These are phyloP conservation scores for Pseudanteris insignis DNA, from an alignment of 2,888 invertebrate species.

Conservation along the genomic window DNA sequence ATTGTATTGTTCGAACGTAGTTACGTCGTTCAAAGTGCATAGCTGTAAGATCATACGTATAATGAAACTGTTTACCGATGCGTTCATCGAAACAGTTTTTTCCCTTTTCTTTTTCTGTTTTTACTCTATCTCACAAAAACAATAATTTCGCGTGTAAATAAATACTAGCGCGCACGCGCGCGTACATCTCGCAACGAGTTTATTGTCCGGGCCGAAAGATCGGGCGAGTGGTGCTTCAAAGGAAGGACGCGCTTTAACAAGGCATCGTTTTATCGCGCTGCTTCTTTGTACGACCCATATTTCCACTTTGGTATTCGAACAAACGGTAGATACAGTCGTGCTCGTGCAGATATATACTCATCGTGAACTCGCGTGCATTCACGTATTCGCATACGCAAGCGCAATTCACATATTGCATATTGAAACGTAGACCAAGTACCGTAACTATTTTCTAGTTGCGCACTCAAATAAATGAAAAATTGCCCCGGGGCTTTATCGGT, in stretches of 20 bases:
- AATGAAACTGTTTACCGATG: conserved; percentile 7
- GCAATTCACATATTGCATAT: conserved; percentile 37
- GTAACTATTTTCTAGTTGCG: conserved; percentile 41
- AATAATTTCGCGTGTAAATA: conserved; percentile 14
- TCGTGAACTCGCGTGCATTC: conserved; percentile 40
- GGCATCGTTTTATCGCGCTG: conserved; percentile 41
- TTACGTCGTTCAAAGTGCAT: not conserved
- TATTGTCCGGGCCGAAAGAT: conserved; percentile 30
- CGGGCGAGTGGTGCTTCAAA: conserved; percentile 13
- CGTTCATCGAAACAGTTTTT: conserved; percentile 15
- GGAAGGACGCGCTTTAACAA: conserved; percentile 33
- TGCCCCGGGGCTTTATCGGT: conserved; percentile 8
- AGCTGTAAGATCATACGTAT: conserved; percentile 1
- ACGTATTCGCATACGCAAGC: conserved; percentile 42
- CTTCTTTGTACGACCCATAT: conserved; percentile 44
- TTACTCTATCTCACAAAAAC: conserved; percentile 12
- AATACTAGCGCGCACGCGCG: not conserved
- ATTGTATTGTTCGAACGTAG: too few species aligned
- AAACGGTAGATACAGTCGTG: conserved; percentile 43
- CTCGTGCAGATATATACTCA: conserved; percentile 39
- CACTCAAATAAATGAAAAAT: conserved; percentile 29
- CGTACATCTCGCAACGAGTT: conserved; percentile 7
- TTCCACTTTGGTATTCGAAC: conserved; percentile 42
- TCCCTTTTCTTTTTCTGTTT: not conserved
- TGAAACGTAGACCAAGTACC: conserved; percentile 41